Evolutionary conservation across 2,888 invertebrate species (phyloP).

Genomic region (Aphidoletes aphidimyza): DNA sequence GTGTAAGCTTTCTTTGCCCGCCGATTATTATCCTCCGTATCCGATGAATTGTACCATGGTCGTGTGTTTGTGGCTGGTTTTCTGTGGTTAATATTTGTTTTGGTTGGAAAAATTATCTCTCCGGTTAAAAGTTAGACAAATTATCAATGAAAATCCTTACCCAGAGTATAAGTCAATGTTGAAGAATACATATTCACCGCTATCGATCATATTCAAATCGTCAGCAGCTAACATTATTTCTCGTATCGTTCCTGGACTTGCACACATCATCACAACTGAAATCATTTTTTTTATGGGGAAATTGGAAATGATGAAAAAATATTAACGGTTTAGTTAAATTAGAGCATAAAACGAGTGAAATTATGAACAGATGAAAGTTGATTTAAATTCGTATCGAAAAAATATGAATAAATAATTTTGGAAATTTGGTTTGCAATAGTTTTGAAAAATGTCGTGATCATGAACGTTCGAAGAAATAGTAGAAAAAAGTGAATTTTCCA

Average conservation of each 20-base stretch:
- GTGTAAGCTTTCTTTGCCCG: constrained; percentile 87
- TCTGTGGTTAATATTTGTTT: constrained; percentile 65
- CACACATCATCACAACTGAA: constrained; percentile 95
- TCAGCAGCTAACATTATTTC: constrained; percentile 95
- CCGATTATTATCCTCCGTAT: constrained; percentile 82
- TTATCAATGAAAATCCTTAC: constrained; percentile 69
- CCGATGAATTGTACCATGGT: constrained; percentile 88
- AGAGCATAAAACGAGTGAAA: neutral
- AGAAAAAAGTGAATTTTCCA: no score
- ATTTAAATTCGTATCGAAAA: no score
- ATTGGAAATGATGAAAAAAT: no score
- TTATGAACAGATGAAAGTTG: neutral
- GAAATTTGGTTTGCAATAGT: neutral
- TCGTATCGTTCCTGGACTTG: constrained; percentile 86
- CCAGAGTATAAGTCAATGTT: constrained; percentile 96
- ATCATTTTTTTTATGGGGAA: constrained; percentile 66
- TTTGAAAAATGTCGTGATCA: neutral
- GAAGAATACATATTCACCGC: constrained; percentile 98
- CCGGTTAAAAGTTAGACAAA: no score
- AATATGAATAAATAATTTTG: neutral
- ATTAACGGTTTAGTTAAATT: neutral
- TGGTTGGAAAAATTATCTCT: neutral
- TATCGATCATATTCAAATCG: constrained; percentile 93
- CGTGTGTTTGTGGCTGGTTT: constrained; percentile 72
- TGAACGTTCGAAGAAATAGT: neutral